Conservation (phyloP, 2,888 invertebrate genomes). For the Pemphredon lugubris region DNA sequence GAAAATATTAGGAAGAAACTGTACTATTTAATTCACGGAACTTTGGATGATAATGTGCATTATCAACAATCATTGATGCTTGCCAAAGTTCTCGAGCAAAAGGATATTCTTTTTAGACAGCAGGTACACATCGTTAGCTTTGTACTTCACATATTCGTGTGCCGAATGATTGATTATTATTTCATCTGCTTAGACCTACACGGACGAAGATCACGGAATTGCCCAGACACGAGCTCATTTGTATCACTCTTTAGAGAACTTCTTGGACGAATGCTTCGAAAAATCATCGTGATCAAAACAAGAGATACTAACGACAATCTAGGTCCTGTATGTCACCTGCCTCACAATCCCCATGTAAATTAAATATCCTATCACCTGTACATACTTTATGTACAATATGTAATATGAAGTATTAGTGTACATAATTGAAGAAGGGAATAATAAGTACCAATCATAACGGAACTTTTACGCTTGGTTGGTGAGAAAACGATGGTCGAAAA, state of each 20-base stretch:
- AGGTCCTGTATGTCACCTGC: constrained; percentile 56
- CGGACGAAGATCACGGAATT: constrained; percentile 96
- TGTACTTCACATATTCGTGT: no score
- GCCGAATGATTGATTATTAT: not conserved
- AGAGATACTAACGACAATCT: constrained; percentile 51
- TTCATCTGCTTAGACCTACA: constrained; percentile 88
- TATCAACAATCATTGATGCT: constrained; percentile 98
- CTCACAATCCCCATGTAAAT: constrained; percentile 64
- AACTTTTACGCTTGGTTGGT: no score
- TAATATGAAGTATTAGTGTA: constrained; percentile 74
- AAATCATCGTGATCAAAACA: constrained; percentile 72
- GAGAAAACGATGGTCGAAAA: no score
- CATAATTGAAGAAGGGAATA: constrained; percentile 58
- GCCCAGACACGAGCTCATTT: constrained; percentile 91
- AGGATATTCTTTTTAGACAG: constrained; percentile 94
- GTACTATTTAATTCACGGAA: constrained; percentile 96
- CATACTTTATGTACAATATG: constrained; percentile 78
- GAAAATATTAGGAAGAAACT: constrained; percentile 87
- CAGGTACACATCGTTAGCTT: constrained; percentile 84
- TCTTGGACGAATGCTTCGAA: constrained; percentile 86
- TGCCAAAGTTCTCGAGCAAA: constrained; percentile 91
- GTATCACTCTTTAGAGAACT: constrained; percentile 94
- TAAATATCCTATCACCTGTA: constrained; percentile 71
- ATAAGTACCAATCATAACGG: constrained; percentile 17
- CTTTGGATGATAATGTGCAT: constrained; percentile 97